Conservation (phyloP, 1,140 invertebrate genomes). For the Sitobion miscanthi region DNA sequence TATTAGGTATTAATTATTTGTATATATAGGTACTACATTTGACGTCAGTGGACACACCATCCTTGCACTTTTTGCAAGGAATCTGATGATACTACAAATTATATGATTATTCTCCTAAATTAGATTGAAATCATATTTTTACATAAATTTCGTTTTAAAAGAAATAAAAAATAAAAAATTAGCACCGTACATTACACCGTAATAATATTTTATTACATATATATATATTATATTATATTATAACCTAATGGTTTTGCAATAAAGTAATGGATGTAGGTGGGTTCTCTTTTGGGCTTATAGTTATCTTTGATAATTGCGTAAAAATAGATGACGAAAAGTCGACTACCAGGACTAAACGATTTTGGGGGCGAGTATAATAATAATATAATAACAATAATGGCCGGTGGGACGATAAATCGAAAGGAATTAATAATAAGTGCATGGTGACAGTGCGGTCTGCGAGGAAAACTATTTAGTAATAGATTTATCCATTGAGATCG, state of each 20-base stretch:
- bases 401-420: not conserved
- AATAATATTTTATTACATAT: not conserved
- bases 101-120: not conserved
- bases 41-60: not conserved
- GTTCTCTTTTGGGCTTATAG: not conserved
- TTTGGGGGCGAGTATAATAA: not conserved
- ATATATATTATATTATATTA: not conserved
- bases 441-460: conserved; percentile 4
- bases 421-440: conserved; percentile 24
- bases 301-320: not conserved
- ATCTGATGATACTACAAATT: not conserved
- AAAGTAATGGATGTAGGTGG: not conserved
- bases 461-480: conserved; percentile 17
- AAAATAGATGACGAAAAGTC: not conserved
- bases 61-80: not conserved
- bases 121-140: not conserved
- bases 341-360: not conserved
- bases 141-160: not conserved
- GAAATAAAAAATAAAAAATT: not conserved
- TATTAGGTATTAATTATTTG: not conserved
- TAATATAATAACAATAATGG: not conserved
- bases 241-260: not conserved
- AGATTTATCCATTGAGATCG: not conserved
- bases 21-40: not conserved
- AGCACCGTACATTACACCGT: not conserved